Evolutionary conservation across 2,888 invertebrate species (phyloP), one percentile per base, ranked within the genome.

Genomic region (Noctua janthina): DNA sequence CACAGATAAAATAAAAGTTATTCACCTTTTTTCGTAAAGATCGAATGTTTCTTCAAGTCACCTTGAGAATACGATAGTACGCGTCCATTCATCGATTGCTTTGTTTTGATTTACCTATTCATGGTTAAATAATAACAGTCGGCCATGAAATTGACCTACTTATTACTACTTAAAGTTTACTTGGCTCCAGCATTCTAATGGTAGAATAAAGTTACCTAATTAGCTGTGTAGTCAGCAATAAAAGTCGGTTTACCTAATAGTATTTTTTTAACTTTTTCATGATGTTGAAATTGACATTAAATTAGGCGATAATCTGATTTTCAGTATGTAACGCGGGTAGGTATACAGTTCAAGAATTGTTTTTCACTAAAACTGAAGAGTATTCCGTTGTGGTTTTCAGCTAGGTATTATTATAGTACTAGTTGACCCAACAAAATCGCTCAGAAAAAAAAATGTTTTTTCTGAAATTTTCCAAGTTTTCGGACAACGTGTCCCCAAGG

Each of bases 11-110:
- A 29, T 49, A 15, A 39, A 39, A 66, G 8, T 11, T 67, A 23
- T 43, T 68, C 6, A 20, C 35, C 6, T 29, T 10, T 23, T 17
- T 73, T 49, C 17, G 49, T 49, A 74, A 51, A 11, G 23, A 74
- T 20, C n/a, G 46, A 64, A 54, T 23, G 43, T 82, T 46, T 56
- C 39, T 67, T 49, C n/a, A 62, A 54, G 20, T 17, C 11, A 54
- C 64, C 79, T 71, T 71, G 70, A 67, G 67, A 51, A 85, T 35
- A 59, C 29, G 46, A 51, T 54, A 29, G 15, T 35, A 54, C 46
- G 43, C 72, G 43, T 23, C 59, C 67, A 79, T 66, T 54, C 66
- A 82, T 79, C 71, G 85, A 84, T 84, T 71, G 13, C 35, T 84
- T 79, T 77, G 39, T 64, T 70, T 71, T 51, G 66, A 46, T 81